These are phyloP conservation scores for Cotesia congregata DNA, from an alignment of 2,888 invertebrate genomes.

Conservation along the genomic window DNA sequence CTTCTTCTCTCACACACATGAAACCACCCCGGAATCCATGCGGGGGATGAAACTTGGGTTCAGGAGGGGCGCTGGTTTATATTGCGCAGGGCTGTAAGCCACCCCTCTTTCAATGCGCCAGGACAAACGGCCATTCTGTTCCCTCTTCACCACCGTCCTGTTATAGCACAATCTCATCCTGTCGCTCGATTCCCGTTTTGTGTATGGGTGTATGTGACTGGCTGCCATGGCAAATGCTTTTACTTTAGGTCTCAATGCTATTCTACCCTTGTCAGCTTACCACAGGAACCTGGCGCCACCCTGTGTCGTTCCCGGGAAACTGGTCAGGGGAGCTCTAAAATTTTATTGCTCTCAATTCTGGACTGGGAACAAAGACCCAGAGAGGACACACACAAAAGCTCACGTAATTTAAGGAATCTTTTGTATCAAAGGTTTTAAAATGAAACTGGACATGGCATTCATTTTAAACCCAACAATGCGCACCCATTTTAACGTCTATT, in stretches of 20 bases:
- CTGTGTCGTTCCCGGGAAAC: conserved; percentile 58
- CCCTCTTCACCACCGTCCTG: conserved; percentile 34
- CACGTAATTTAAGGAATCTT: conserved; percentile 45
- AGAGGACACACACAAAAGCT: conserved; percentile 24
- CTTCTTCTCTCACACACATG: conserved; percentile 61
- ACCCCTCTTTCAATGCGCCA: conserved; percentile 53
- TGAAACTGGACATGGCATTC: conserved; percentile 24
- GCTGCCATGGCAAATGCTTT: conserved; percentile 22
- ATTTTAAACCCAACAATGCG: background rate
- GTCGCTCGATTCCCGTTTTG: conserved; percentile 40
- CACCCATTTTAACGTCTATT: background rate
- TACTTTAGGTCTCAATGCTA: conserved; percentile 1
- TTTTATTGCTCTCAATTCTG: conserved; percentile 29
- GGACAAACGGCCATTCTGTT: conserved; percentile 21
- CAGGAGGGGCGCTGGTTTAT: conserved; percentile 61
- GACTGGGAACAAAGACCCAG: conserved; percentile 12
- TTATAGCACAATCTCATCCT: conserved; percentile 34
- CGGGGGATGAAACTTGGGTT: conserved; percentile 54
- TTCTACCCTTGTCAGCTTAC: conserved; percentile 40
- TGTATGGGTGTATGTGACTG: conserved; percentile 35
- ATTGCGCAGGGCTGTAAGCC: conserved; percentile 64
- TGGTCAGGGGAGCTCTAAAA: conserved; percentile 44
- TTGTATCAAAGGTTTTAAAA: conserved; percentile 43
- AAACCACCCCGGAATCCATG: conserved; percentile 59
- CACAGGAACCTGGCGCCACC: conserved; percentile 66